Evolutionary conservation across 2,888 invertebrate species (phyloP).

Genomic region (Eupithecia pulchellata): DNA sequence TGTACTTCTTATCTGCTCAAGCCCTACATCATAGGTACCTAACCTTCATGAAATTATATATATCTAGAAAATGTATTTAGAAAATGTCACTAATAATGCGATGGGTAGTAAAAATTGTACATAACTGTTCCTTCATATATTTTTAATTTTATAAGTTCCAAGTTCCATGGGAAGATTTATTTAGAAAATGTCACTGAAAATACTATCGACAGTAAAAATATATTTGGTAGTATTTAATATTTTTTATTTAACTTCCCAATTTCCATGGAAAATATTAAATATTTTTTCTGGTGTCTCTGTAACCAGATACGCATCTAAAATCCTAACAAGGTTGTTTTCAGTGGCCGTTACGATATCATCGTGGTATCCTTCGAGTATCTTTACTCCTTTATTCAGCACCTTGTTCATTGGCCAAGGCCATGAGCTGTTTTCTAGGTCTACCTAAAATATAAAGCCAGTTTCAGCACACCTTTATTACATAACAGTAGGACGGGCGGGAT

Average conservation of each 20-base stretch:
- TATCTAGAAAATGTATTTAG: not conserved
- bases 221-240: not conserved
- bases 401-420: constrained; percentile 61
- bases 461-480: not conserved
- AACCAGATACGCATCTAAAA: not conserved
- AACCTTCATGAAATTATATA: not conserved
- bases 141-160: no score
- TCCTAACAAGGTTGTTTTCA: constrained; percentile 21
- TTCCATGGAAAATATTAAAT: not conserved
- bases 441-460: constrained; percentile 45
- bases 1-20: not conserved
- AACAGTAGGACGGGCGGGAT: not conserved
- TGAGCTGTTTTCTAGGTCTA: constrained; percentile 57
- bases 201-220: not conserved
- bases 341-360: constrained; percentile 47
- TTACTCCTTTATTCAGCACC: constrained; percentile 55
- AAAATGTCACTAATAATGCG: not conserved
- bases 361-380: constrained; percentile 52
- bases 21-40: not conserved
- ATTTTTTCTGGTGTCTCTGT: constrained; percentile 2
- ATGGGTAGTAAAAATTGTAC: not conserved
- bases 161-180: no score
- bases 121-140: no score
- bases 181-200: not conserved
- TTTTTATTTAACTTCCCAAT: not conserved